Conservation (phyloP, 2,888 invertebrate genomes). For the Drosophila eohydei region DNA sequence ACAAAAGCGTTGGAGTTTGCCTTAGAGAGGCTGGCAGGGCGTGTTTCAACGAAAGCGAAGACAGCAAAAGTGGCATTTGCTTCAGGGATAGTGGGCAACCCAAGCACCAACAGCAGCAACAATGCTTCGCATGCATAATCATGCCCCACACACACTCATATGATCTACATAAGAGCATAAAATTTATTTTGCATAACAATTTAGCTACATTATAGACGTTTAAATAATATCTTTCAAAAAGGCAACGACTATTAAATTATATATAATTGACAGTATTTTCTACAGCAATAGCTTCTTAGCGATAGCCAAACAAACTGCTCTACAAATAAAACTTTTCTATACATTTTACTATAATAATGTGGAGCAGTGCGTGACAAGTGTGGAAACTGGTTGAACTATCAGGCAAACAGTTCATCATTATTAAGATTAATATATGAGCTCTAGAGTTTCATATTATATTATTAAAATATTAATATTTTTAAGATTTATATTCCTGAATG, state of each 20-base stretch:
- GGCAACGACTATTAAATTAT: constrained; percentile 21
- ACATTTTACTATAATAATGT: background rate
- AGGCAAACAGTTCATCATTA: background rate
- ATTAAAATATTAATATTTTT: background rate
- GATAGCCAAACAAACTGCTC: background rate
- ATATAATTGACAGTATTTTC: constrained; percentile 29
- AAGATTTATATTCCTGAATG: background rate
- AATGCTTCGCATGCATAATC: constrained; percentile 32
- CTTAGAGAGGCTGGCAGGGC: constrained; percentile 22
- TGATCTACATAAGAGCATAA: constrained; percentile 31
- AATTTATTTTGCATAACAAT: constrained; percentile 48
- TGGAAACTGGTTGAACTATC: background rate
- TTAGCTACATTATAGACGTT: constrained; percentile 23
- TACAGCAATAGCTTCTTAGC: background rate
- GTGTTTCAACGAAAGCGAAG: constrained; percentile 56
- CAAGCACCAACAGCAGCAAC: background rate
- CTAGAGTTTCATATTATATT: background rate
- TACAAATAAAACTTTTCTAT: background rate
- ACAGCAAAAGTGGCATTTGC: constrained; percentile 47
- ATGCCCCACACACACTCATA: constrained; percentile 16
- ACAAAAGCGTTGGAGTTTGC: constrained; percentile 32
- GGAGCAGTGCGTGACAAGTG: constrained; percentile 1
- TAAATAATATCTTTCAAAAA: constrained; percentile 19
- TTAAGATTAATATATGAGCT: background rate
- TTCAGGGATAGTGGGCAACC: constrained; percentile 8